These are phyloP conservation scores for Sceloporus tristichus DNA, from an alignment of 2,113 vertebrate species.

Conservation along the genomic window DNA sequence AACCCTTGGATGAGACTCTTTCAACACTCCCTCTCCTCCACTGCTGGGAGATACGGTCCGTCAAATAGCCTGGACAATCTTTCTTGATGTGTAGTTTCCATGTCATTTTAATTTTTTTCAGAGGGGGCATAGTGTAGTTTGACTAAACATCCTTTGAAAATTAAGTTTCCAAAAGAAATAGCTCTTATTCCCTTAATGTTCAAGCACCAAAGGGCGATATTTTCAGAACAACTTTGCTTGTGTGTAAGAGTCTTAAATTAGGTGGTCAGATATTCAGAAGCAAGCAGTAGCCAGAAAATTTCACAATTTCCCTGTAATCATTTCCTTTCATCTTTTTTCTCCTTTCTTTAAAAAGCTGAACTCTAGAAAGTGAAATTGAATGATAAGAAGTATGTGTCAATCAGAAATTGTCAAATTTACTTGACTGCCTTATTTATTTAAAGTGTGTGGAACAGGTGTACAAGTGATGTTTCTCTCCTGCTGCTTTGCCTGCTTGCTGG, in stretches of 20 bases:
- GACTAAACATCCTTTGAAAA: conserved; percentile 6
- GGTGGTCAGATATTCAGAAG: conserved; percentile 24
- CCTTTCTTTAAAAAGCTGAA: conserved; percentile 1
- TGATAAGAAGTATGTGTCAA: conserved; percentile 16
- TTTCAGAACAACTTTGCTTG: not conserved
- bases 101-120: not conserved
- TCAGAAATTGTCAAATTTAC: conserved; percentile 35
- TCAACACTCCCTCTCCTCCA: too few relatives aligned
- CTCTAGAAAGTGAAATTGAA: conserved; percentile 7
- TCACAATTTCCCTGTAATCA: conserved; percentile 18
- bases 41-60: too few relatives aligned
- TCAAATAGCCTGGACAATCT: not conserved
- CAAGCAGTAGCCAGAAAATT: not conserved
- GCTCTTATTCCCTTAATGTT: conserved; percentile 35
- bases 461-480: conserved; percentile 30
- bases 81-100: not conserved
- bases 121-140: not conserved
- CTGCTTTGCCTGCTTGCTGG: conserved; percentile 23
- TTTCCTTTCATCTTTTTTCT: not conserved
- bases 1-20: too few relatives aligned
- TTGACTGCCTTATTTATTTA: conserved; percentile 39
- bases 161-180: not conserved
- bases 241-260: conserved; percentile 1
- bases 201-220: not conserved
- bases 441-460: conserved; percentile 37